Base-by-base conservation (phyloP, 1,140 invertebrate species). In the Alviniconcha marisindica region DNA sequence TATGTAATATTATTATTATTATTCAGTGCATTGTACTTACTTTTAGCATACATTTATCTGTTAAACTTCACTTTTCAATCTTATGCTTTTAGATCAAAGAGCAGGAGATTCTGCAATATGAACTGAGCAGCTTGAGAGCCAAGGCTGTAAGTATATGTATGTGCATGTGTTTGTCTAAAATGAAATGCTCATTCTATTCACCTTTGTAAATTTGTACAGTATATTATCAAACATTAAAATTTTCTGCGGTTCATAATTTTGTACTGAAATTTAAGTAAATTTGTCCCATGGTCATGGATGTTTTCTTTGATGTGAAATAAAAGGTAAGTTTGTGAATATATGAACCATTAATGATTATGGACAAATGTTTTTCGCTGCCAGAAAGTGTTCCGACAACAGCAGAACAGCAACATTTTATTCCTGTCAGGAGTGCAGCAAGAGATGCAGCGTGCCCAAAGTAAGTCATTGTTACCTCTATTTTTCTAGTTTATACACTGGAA, bases 331-430 rank as follows among this genome's bases (percentile, higher is more conserved):
- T n/a, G n/a, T n/a, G n/a, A n/a, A n/a, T n/a, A n/a, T n/a, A n/a
- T n/a, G n/a, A n/a, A n/a, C n/a, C n/a, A n/a, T n/a, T n/a, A n/a
- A n/a, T n/a, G n/a, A n/a, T n/a, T n/a, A n/a, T n/a, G n/a, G n/a
- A n/a, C n/a, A n/a, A n/a, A n/a, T n/a, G n/a, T 74, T 15, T 82
- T n/a, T 82, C 4, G 28, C 15, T 82, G 73, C 33, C 71, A 82
- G 81, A 73, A 77, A 31, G 81, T 82, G 1, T 82, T 56, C 71
- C 42, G 51, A 18, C 71, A 82, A 36, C 81, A 82, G 51, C 81
- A 82, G 71, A 82, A 82, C 81, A 77, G 81, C 48, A 82, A 60
- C 69, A 56, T 82, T 51, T n/a, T 82, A 0, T 82, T 82, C 71
- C 69, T 76, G 33, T 82, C 81, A 3, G 38, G 33, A 31, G 28